Base-by-base conservation (phyloP, 1,140 invertebrate genomes). In the Leptestheria dahalacensis region DNA sequence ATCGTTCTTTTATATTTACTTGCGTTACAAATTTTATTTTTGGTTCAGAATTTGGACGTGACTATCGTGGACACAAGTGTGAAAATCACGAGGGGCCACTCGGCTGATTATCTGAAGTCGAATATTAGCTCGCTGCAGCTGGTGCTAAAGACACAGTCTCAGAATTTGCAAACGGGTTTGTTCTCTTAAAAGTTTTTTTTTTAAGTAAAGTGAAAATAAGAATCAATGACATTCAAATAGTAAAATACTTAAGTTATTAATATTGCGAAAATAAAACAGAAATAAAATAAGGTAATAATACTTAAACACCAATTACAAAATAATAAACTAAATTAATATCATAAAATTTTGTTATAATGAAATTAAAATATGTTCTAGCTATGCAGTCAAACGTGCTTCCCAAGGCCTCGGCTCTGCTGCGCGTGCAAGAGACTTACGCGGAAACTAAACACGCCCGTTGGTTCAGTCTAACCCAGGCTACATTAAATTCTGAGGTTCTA, bases 251-350 rank as follows among this genome's bases (percentile, higher is more conserved):
- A n/a, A n/a, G n/a, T n/a, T n/a, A n/a, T n/a, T n/a, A n/a, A n/a
- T n/a, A n/a, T 47, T 60, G 4, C 57, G 60, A 33, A 59, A 48
- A 46, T 53, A 59, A 41, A 26, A 59, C 21, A 49, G 51, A 50
- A 56, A 59, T 48, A 23, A 52, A 26, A 20, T 41, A 26, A 41
- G 61, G 50, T 56, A 61, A 18, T 54, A 62, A 46, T 25, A 60
- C 58, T 60, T 23, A 61, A 48, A 26, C 54, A 59, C 29, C 58
- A 61, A 24, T 41, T 64, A n/a, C 33, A 60, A 28, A 11, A 60
- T 3, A 61, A 64, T 47, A 60, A 52, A 20, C 47, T 61, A 23
- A 48, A 58, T 2, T 46, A 57, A 11, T 62, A 55, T 24, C 41
- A 62, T 2, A 56, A 56, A 4, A 18, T 20, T 21, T 47, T 48